These are phyloP conservation scores for Oriolus oriolus DNA, from an alignment of 2,113 vertebrate genomes.

Conservation along the genomic window DNA sequence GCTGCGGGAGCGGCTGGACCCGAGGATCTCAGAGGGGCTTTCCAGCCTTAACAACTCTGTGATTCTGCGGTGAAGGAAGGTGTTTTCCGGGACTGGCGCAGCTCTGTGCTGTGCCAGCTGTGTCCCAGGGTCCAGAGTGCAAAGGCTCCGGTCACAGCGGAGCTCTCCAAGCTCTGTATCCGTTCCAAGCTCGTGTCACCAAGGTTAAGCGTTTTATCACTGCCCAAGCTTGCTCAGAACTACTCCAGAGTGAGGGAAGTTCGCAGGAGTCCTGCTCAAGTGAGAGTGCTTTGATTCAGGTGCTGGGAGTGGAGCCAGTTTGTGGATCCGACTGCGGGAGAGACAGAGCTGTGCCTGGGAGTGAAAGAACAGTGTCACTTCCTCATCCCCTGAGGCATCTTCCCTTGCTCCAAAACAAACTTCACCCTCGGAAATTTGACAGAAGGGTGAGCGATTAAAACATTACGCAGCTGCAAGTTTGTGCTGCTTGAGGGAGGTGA, in stretches of 20 bases:
- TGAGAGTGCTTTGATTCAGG: background rate
- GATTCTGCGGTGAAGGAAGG: background rate
- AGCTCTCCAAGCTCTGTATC: background rate
- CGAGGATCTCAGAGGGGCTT: background rate
- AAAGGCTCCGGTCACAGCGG: background rate
- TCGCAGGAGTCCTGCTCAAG: background rate
- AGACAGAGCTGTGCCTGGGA: background rate
- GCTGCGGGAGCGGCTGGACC: background rate
- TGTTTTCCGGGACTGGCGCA: background rate
- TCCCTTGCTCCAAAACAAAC: background rate
- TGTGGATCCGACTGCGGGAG: background rate
- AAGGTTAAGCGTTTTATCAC: accelerated
- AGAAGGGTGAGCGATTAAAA: constrained; percentile 2
- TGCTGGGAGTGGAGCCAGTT: background rate
- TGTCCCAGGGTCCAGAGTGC: background rate
- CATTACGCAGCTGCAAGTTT: background rate
- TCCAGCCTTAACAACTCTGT: background rate
- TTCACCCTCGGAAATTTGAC: background rate
- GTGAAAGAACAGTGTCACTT: background rate
- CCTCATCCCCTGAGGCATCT: background rate
- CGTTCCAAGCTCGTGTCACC: accelerated
- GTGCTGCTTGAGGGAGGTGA: background rate
- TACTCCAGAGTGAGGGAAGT: background rate
- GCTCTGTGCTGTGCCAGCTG: background rate
- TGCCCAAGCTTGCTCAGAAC: background rate